A percentile compares a stretch with the other conserved stretches of the same genome.
These are phyloP conservation scores for Hypolimnas misippus DNA, from an alignment of 2,888 invertebrate genomes.

Conservation along the genomic window DNA sequence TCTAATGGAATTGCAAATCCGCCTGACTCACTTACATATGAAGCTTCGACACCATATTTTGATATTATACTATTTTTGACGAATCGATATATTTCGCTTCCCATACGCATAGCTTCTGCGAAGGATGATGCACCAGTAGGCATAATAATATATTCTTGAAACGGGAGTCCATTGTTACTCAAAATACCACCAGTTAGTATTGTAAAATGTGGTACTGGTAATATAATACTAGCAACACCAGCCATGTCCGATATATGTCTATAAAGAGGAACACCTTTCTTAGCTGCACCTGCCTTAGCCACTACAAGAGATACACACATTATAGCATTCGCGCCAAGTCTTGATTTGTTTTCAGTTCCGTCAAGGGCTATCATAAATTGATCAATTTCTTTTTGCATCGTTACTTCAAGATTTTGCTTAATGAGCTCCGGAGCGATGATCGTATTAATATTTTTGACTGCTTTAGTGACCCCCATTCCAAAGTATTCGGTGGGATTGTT, in stretches of 20 bases:
- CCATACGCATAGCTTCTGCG: conserved; percentile 98
- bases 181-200: conserved; percentile 98
- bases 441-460: conserved; percentile 95
- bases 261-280: conserved; percentile 93
- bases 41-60: conserved; percentile 95
- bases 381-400: conserved; percentile 95
- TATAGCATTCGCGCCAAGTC: conserved; percentile 98
- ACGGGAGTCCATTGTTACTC: conserved; percentile 97
- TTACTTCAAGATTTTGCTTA: conserved; percentile 92
- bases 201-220: conserved; percentile 99
- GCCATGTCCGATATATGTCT: conserved; percentile 98
- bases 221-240: conserved; percentile 92
- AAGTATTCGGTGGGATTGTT: conserved; percentile 92
- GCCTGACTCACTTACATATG: conserved; percentile 98
- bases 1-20: conserved; percentile 98
- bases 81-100: conserved; percentile 97
- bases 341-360: conserved; percentile 97
- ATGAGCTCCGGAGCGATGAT: conserved; percentile 91
- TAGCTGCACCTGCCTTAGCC: conserved; percentile 98
- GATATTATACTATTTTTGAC: conserved; percentile 95
- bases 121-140: conserved; percentile 96
- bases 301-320: conserved; percentile 97
- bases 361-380: conserved; percentile 94
- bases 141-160: conserved; percentile 97
- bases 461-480: conserved; percentile 96